phyloP scores from a whole-genome alignment of 2,888 invertebrate species.

The Drosophila atripex region DNA sequence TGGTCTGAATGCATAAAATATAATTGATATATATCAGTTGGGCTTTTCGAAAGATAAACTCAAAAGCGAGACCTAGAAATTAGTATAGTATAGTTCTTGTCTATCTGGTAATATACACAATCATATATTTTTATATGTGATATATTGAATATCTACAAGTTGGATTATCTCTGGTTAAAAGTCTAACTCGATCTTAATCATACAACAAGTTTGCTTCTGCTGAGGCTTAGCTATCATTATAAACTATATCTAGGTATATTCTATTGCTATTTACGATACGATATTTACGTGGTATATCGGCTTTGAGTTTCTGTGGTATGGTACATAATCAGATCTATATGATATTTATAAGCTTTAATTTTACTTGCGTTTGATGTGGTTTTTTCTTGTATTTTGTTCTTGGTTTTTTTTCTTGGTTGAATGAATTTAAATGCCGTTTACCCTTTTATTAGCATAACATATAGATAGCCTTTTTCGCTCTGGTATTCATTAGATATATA shows the following conservation, averaged over 20 bases:
- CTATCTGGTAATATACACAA: constrained; percentile 66
- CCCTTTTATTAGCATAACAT: constrained; percentile 78
- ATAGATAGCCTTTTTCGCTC: constrained; percentile 46
- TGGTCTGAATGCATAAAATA: constrained; percentile 42
- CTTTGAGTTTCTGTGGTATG: constrained; percentile 32
- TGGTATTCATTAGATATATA: constrained; percentile 42
- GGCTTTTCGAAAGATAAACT: constrained; percentile 24
- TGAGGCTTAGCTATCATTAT: constrained; percentile 46
- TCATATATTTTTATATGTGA: constrained; percentile 45
- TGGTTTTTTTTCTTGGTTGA: constrained; percentile 46
- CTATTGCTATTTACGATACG: constrained; percentile 72
- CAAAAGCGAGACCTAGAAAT: constrained; percentile 67
- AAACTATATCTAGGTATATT: constrained; percentile 27
- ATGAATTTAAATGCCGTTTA: constrained; percentile 78
- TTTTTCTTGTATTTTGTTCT: constrained; percentile 18
- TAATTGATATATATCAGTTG: constrained; percentile 28
- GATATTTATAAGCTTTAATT: constrained; percentile 76
- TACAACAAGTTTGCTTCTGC: constrained; percentile 72
- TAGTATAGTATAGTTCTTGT: constrained; percentile 40
- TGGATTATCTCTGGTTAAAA: constrained; percentile 63
- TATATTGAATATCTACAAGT: constrained; percentile 49
- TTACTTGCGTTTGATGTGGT: constrained; percentile 25
- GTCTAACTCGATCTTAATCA: constrained; percentile 76
- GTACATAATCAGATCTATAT: constrained; percentile 75
- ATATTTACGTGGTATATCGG: constrained; percentile 69